phyloP scores from a whole-genome alignment of 92 coral and sea anemone species.

The Porites evermanni region DNA sequence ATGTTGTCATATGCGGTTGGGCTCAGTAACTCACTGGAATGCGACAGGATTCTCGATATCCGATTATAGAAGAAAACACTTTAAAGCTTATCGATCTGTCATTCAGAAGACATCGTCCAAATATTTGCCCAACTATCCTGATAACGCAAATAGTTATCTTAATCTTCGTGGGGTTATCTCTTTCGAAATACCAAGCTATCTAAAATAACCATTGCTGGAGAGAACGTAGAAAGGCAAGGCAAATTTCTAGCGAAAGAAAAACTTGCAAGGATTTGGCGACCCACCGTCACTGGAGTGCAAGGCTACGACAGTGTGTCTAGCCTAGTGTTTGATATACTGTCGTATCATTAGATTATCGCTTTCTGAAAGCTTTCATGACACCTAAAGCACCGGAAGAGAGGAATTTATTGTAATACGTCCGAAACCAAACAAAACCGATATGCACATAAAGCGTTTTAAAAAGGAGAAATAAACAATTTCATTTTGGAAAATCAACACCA shows the following conservation, averaged over 20 bases:
- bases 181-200: slow-evolving; percentile 34
- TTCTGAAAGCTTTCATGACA: slow-evolving; percentile 60
- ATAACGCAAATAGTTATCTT: slow-evolving; percentile 43
- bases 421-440: slow-evolving; percentile 50
- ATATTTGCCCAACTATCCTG: slow-evolving; percentile 47
- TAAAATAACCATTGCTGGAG: background rate
- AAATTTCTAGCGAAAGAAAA: background rate
- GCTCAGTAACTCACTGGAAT: slow-evolving; percentile 42
- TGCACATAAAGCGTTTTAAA: slow-evolving; percentile 48
- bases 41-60: slow-evolving; percentile 43
- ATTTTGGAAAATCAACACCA: slow-evolving; percentile 47
- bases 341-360: slow-evolving; percentile 57
- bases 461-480: slow-evolving; percentile 43
- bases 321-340: slow-evolving; percentile 35
- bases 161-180: slow-evolving; percentile 45
- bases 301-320: slow-evolving; percentile 20
- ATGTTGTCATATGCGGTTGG: slow-evolving; percentile 32
- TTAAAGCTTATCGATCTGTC: slow-evolving; percentile 52
- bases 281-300: slow-evolving; percentile 35
- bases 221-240: background rate
- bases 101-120: slow-evolving; percentile 31
- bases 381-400: slow-evolving; percentile 55
- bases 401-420: slow-evolving; percentile 50
- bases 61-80: slow-evolving; percentile 42
- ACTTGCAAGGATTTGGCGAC: background rate